Conservation (phyloP, 35 echinoderm and acorn worm species). For the Stichopus chloronotus region DNA sequence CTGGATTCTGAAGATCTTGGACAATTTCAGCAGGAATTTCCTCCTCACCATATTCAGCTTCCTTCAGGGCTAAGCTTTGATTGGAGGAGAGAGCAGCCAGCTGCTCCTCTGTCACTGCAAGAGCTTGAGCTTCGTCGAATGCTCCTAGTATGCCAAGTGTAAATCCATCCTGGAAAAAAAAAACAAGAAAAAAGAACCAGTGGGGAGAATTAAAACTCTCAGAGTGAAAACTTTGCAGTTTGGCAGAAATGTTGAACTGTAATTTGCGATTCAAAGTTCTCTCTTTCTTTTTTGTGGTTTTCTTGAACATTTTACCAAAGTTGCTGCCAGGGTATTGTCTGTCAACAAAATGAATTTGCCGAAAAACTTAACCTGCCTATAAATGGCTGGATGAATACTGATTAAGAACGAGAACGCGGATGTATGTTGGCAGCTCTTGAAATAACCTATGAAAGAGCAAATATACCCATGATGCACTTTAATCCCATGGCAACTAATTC, state of each 20-base stretch:
- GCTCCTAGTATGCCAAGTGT: slow-evolving; percentile 8
- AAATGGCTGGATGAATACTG: too few relatives aligned
- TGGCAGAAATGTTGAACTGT: not conserved
- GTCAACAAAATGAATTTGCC: not conserved
- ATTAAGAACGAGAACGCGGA: too few relatives aligned
- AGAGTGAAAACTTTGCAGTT: not conserved
- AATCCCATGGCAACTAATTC: too few relatives aligned
- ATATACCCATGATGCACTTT: too few relatives aligned
- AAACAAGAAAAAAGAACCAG: not conserved
- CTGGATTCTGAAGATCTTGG: not conserved
- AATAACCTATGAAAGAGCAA: too few relatives aligned
- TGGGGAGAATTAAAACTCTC: not conserved
- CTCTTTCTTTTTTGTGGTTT: not conserved
- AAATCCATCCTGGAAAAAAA: not conserved
- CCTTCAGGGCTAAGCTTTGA: slow-evolving; percentile 6
- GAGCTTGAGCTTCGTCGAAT: slow-evolving; percentile 28
- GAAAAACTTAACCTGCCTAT: not conserved
- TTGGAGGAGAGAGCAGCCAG: not conserved
- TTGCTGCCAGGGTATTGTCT: not conserved
- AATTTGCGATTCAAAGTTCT: not conserved
- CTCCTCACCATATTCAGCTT: slow-evolving; percentile 30
- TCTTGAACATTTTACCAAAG: not conserved
- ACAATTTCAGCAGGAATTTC: slow-evolving; percentile 5
- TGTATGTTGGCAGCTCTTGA: too few relatives aligned
- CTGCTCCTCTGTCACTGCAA: not conserved